phyloP scores from a whole-genome alignment of 2,113 vertebrate genomes.

The Numida meleagris region DNA sequence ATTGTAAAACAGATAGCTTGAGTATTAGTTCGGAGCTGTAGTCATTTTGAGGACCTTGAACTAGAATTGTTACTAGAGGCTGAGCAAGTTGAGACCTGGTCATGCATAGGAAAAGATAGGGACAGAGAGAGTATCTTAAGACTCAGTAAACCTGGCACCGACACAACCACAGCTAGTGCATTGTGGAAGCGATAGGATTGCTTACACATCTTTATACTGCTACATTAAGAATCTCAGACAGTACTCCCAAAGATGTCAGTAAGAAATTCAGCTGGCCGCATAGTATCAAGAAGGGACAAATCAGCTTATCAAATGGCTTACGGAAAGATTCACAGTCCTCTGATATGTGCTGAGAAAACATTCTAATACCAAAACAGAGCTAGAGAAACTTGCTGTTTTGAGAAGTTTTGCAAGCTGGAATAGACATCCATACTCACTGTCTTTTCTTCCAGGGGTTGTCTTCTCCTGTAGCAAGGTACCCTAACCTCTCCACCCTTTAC shows the following conservation, averaged over 20 bases:
- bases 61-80: background rate
- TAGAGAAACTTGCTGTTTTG: background rate
- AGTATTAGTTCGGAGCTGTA: background rate
- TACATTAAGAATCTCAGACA: background rate
- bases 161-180: background rate
- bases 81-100: background rate
- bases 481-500: background rate
- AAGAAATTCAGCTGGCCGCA: background rate
- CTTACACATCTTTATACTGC: background rate
- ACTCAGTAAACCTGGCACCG: too few species aligned
- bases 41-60: background rate
- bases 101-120: background rate
- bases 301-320: background rate
- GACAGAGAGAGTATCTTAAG: background rate
- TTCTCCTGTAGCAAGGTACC: background rate
- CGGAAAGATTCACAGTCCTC: background rate
- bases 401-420: background rate
- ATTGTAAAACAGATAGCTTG: background rate
- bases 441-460: background rate
- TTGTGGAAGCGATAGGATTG: too few species aligned
- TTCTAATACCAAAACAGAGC: background rate
- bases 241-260: background rate
- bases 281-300: background rate
- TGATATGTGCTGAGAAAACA: background rate
- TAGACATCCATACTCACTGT: rapidly evolving